Evolutionary conservation across 2,113 vertebrate species (phyloP), one percentile per base, ranked within the genome.

Genomic region (Corvus cornix): DNA sequence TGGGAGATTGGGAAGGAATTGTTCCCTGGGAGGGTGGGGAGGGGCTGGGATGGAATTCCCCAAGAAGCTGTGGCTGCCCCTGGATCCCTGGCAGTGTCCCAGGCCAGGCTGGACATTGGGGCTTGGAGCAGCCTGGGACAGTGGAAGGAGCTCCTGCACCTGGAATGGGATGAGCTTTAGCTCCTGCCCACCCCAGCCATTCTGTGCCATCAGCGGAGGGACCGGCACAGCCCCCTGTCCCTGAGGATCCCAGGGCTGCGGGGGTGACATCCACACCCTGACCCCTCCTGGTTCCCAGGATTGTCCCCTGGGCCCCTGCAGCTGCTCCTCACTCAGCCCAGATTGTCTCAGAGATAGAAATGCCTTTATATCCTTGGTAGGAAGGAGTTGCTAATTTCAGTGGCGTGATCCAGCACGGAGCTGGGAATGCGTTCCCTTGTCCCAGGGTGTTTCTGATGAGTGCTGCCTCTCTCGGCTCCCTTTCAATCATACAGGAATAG

Each of bases 401-500:
- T 10, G 81, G 33, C 9, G 64, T 4, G 80, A 46, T 37, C 66
- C 64, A 83, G 83, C 48, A 17, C 16, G 8, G 75, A 53, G 63
- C 51, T 69, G 75, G 70, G 53, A 51, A 46, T 46, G 23, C 9
- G 51, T 16, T 72, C 79, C 56, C 75, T 13, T 8, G 28, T 79
- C 67, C 89, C 59, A 69, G 69, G 78, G 26, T 82, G 84, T 82
- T 44, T 64, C 87, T 87, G 69, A 4, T 28, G 7, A 72, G 44
- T 41, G 66, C 74, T 70, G 90, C 74, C 69, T 63, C 58, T 76
- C 64, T 43, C 69, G 5, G 64, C 5, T 91, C 81, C 9, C 44
- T 66, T 89, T 70, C 84, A 35, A 55, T 72, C 78, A 60, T 7
- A 82, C 92, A 87, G 56, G 77, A 94, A 87, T 55, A 91, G 93